Evolutionary conservation across 2,888 invertebrate species (phyloP), one percentile per base, ranked within the genome.

Genomic region (Torymus aiolomorphi): DNA sequence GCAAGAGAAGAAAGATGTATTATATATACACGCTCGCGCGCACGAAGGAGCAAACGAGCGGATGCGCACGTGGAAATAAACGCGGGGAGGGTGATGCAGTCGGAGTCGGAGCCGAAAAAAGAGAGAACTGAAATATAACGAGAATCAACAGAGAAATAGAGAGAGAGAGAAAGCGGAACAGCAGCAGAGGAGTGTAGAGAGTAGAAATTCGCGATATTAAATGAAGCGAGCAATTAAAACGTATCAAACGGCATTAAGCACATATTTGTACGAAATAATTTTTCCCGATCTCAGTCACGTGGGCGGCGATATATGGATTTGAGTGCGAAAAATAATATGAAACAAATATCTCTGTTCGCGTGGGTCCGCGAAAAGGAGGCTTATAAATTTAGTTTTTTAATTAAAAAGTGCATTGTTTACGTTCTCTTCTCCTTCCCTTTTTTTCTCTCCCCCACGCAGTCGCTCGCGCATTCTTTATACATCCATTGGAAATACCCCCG

Each of bases 391-490:
- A 18, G 59, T 54, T 79, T 54, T 79, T 74, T 70, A 74, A 52
- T 76, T 79, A 76, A 74, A 76, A 74, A 73, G 65, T n/a, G 52
- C 69, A 78, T 62, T 74, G 78, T 78, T 61, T 78, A 65, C 61
- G 14, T 66, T 62, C 59, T 78, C 63, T 49, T 56, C 70, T 59
- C 2, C 31, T 3, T 5, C 5, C 31, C 5, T 31, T 57, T 24
- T 2, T 13, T 77, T 31, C 42, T 51, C 24, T 1, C 13, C 5
- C 31, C 5, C 2, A 31, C 31, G 31, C 56, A 61, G 16, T 62
- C 16, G 20, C 42, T 42, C 20, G 57, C 20, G 61, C 62, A 51
- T 24, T 78, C 67, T 78, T 78, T 73, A 61, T 69, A 51, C 8
- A 42, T 42, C 42, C 74, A 69, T 63, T 69, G 78, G 63, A 69